Conservation (phyloP, 2,113 vertebrate species). For the Scolopax mira region DNA sequence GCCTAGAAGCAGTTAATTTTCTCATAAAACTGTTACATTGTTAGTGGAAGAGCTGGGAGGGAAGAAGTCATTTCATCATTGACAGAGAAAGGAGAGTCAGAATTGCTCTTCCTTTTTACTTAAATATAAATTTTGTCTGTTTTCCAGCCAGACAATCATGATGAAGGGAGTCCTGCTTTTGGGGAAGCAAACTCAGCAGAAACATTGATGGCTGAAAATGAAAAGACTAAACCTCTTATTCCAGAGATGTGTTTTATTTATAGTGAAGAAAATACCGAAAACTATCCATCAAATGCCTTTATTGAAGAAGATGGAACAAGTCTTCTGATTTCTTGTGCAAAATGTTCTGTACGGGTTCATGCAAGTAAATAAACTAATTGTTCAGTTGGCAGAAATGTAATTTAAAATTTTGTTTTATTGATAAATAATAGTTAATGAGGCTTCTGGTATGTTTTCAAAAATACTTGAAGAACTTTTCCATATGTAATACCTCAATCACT, state of each 20-base stretch:
- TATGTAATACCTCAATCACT: background rate
- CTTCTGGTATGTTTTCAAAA: background rate
- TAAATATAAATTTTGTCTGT: constrained; percentile 34
- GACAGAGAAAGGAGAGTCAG: background rate
- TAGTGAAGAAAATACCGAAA: constrained; percentile 85
- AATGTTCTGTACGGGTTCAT: constrained; percentile 90
- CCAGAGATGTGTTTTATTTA: constrained; percentile 97
- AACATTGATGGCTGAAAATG: background rate
- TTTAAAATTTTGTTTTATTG: background rate
- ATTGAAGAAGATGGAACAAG: constrained; percentile 93
- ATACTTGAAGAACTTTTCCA: background rate
- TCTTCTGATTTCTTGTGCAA: constrained; percentile 86
- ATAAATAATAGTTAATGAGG: background rate
- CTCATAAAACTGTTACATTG: background rate
- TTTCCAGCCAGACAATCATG: constrained; percentile 83
- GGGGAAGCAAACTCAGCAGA: constrained; percentile 46
- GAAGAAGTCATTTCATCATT: background rate
- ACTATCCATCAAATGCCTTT: constrained; percentile 85
- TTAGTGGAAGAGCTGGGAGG: background rate
- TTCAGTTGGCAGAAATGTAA: background rate
- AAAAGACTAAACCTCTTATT: constrained; percentile 86
- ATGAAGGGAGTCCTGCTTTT: constrained; percentile 66
- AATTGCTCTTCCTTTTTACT: background rate
- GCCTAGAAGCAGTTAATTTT: background rate
- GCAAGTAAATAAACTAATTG: constrained; percentile 85